These are phyloP conservation scores for Pocillopora verrucosa DNA, from an alignment of 64 coral and sea anemone genomes.

Conservation along the genomic window DNA sequence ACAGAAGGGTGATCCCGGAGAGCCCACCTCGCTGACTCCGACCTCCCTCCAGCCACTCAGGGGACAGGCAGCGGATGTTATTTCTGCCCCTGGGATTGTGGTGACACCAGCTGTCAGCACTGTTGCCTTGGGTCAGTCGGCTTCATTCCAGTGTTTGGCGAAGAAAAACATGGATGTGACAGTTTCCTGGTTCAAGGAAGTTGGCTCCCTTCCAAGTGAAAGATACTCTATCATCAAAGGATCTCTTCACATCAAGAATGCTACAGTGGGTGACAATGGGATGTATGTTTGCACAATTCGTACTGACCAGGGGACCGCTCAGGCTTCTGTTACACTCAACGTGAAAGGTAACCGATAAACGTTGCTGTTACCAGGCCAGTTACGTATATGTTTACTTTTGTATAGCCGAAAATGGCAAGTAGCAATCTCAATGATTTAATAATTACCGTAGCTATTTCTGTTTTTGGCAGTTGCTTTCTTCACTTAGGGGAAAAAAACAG, in stretches of 20 bases:
- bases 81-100: conserved; percentile 58
- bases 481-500: too few species aligned
- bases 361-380: background rate
- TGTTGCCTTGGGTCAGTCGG: conserved; percentile 48
- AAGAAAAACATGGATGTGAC: conserved; percentile 33
- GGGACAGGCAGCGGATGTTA: conserved; percentile 25
- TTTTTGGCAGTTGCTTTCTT: too few species aligned
- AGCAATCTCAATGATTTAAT: too few species aligned
- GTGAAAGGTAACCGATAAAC: conserved; percentile 58
- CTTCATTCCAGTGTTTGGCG: conserved; percentile 52
- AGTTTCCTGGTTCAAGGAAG: conserved; percentile 61
- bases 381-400: too few species aligned
- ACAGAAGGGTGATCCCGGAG: conserved; percentile 8
- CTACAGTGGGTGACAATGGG: conserved; percentile 49
- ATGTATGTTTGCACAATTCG: conserved; percentile 71
- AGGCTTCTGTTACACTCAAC: conserved; percentile 69
- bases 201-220: conserved; percentile 2
- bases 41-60: conserved; percentile 21
- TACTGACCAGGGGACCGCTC: conserved; percentile 39
- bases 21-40: background rate
- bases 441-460: too few species aligned
- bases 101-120: conserved; percentile 59
- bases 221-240: conserved; percentile 50
- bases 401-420: too few species aligned
- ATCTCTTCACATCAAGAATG: conserved; percentile 53